Conservation (phyloP, 1,140 invertebrate genomes). For the Xylocopa sonorina region DNA sequence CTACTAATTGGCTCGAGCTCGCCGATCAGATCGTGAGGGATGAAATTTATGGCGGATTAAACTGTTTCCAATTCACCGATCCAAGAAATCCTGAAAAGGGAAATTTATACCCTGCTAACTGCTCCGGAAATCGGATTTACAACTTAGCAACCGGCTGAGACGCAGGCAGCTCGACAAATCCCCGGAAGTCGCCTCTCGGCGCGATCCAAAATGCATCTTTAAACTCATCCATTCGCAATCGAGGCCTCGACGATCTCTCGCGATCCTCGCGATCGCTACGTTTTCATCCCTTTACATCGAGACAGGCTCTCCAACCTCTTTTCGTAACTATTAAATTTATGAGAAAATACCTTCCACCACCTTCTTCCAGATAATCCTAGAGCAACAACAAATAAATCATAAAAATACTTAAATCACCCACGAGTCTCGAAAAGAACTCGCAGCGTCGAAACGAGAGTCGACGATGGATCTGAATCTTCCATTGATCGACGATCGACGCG, state of each 20-base stretch:
- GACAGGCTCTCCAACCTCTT: too few species aligned
- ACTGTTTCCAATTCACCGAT: slow-evolving; percentile 28
- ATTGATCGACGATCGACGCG: neutral
- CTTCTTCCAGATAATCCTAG: too few species aligned
- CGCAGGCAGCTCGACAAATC: slow-evolving; percentile 1
- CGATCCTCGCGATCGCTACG: neutral
- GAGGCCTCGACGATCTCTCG: neutral
- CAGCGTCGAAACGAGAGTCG: too few species aligned
- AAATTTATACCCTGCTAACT: slow-evolving; percentile 41
- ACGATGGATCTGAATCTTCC: neutral
- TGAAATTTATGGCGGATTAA: slow-evolving; percentile 24
- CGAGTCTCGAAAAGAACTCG: neutral
- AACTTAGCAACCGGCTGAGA: slow-evolving; percentile 35
- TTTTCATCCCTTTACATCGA: too few species aligned
- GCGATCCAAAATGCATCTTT: slow-evolving; percentile 11
- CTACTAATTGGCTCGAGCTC: neutral
- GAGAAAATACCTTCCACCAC: too few species aligned
- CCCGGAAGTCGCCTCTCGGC: neutral
- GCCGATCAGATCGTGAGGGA: neutral
- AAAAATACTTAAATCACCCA: too few species aligned
- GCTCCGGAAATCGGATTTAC: slow-evolving; percentile 29
- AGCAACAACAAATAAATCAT: too few species aligned
- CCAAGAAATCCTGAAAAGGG: slow-evolving; percentile 12
- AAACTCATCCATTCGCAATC: slow-evolving; percentile 31
- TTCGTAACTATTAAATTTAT: too few species aligned